Base-by-base conservation (phyloP, 2,113 vertebrate genomes). In the Urocolius indicus region DNA sequence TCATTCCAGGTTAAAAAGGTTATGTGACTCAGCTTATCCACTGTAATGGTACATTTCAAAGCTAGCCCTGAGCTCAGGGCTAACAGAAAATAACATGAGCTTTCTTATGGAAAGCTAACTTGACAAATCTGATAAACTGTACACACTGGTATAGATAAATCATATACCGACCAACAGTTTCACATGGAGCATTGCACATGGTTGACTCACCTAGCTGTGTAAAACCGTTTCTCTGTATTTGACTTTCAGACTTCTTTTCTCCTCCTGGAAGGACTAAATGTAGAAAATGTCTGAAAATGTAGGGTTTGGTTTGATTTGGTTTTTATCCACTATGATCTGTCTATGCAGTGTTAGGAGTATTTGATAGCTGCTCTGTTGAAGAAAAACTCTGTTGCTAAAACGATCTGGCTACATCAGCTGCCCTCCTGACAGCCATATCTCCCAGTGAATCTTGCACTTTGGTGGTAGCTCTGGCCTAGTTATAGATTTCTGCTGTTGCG, bases 371-470 rank as follows among this genome's bases (percentile, higher is more conserved):
- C 10, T 67, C 24, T 61, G 17, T 22, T 63, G 58, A 84, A 45
- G n/a, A 73, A 7, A 62, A 68, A 52, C 29, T 38, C 19, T 87
- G 22, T 14, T 30, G 36, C 18, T 55, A 52, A 76, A 65, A 24
- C 0, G 1, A 3, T 59, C 24, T 36, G 38, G 11, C 16, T 59
- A 22, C 4, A 41, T 18, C 1, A 2, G 7, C 15, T 22, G 66
- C 30, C 9, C 6, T 73, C 34, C 27, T 0, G 0, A 29, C 23
- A 52, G 5, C 15, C 13, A 14, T 13, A 5, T 62, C 19, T 82
- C 24, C 30, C 22, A 21, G 4, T 57, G 34, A 41, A 13, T 57
- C 24, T 75, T 85, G 21, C 52, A 30, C 6, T 69, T 43, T 1
- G 0, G 26, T 45, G 49, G 10, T 15, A 14, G 1, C 16, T 79